Percentiles rank a stretch among this genome's conserved stretches.
phyloP scores from a whole-genome alignment of 2,888 invertebrate species.

The Copidosoma aretas region DNA sequence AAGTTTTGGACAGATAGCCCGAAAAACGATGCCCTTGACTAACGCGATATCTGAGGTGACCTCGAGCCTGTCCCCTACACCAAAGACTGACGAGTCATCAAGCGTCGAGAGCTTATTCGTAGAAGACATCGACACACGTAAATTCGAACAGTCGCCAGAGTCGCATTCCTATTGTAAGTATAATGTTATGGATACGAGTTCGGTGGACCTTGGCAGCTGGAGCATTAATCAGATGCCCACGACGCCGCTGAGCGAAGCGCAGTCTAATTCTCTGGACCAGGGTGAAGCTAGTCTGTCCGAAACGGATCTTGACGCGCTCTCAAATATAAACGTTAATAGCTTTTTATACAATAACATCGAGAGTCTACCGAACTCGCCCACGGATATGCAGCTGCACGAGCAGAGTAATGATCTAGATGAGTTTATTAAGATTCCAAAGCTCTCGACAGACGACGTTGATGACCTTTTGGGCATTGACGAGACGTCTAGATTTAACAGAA shows the following conservation, averaged over 20 bases:
- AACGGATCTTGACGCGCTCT: constrained; percentile 44
- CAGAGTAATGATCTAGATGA: too few species aligned
- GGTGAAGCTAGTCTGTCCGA: constrained; percentile 39
- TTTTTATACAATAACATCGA: too few species aligned
- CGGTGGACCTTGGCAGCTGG: constrained; percentile 33
- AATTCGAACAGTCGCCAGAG: constrained; percentile 25
- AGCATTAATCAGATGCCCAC: constrained; percentile 29
- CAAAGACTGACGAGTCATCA: constrained; percentile 26
- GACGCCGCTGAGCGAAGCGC: constrained; percentile 28
- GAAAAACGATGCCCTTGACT: constrained; percentile 35
- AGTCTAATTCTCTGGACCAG: constrained; percentile 36
- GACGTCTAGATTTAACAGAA: constrained; percentile 22
- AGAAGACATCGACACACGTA: constrained; percentile 17
- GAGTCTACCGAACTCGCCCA: too few species aligned
- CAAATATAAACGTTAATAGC: constrained; percentile 41
- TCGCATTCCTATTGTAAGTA: constrained; percentile 36
- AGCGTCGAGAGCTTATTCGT: constrained; percentile 24
- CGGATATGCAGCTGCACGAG: too few species aligned
- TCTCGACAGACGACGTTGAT: too few species aligned
- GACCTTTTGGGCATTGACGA: too few species aligned
- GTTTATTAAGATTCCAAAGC: too few species aligned
- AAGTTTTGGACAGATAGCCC: constrained; percentile 25
- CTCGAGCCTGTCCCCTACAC: not conserved
- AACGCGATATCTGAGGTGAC: not conserved
- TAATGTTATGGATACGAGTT: constrained; percentile 17